A percentile compares a stretch with the other conserved stretches of the same genome.
phyloP scores from a whole-genome alignment of 2,888 invertebrate species.

The Mythimna vitellina region DNA sequence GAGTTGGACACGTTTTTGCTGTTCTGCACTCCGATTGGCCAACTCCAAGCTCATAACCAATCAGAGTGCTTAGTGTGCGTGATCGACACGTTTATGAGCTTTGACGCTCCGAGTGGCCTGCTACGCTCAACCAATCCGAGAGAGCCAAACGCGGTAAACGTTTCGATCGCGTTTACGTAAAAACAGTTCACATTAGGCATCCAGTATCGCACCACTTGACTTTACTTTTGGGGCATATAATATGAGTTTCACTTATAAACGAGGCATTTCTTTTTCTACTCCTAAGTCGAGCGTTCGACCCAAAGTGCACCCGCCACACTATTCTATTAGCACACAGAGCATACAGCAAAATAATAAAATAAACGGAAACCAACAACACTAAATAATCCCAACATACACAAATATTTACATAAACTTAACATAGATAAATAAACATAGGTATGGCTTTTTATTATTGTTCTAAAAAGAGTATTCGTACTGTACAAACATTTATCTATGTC shows the following conservation, averaged over 20 bases:
- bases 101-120: no score
- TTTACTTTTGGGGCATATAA: not conserved
- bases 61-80: no score
- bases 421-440: conserved; percentile 15
- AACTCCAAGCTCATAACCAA: no score
- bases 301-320: not conserved
- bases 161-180: no score
- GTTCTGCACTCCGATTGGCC: no score
- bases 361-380: conserved; percentile 17
- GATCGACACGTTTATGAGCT: no score
- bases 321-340: conserved; percentile 29
- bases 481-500: conserved; percentile 22
- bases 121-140: no score
- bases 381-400: conserved; percentile 21
- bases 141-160: no score
- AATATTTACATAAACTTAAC: conserved; percentile 26
- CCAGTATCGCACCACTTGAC: no score
- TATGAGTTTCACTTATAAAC: not conserved
- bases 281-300: not conserved
- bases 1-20: no score
- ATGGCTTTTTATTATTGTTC: not conserved
- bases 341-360: conserved; percentile 32
- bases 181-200: no score
- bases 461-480: conserved; percentile 1
- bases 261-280: conserved; percentile 4